Percentiles rank a stretch among this genome's conserved stretches.
phyloP scores from a whole-genome alignment of 2,888 invertebrate genomes.

The Netelia virgata region DNA sequence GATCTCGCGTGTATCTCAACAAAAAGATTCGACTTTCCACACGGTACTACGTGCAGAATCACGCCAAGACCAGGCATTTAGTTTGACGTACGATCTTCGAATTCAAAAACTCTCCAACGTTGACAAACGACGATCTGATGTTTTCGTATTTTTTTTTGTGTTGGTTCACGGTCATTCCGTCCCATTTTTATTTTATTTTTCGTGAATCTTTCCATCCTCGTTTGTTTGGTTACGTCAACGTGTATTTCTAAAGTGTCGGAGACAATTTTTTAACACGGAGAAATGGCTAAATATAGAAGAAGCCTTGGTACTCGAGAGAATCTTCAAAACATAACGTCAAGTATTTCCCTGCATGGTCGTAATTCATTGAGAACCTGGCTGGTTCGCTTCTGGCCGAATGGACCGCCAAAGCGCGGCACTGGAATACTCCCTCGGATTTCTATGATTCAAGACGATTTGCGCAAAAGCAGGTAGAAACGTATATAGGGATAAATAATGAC shows the following conservation, averaged over 20 bases:
- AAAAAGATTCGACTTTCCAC: conserved; percentile 58
- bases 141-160: conserved; percentile 17
- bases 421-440: conserved; percentile 56
- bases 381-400: conserved; percentile 32
- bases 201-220: conserved; percentile 41
- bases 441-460: conserved; percentile 59
- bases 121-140: conserved; percentile 39
- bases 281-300: conserved; percentile 50
- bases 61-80: conserved; percentile 52
- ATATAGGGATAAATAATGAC: conserved; percentile 46
- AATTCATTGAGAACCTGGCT: conserved; percentile 61
- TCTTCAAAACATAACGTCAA: conserved; percentile 44
- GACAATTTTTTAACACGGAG: conserved; percentile 48
- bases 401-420: conserved; percentile 28
- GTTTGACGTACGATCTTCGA: conserved; percentile 49
- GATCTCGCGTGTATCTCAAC: conserved; percentile 70
- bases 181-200: conserved; percentile 32
- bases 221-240: conserved; percentile 35
- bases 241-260: conserved; percentile 53
- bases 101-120: conserved; percentile 22
- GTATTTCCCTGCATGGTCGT: conserved; percentile 49
- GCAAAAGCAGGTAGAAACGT: conserved; percentile 49
- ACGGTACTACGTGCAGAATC: neutral
- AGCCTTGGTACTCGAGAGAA: conserved; percentile 37
- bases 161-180: conserved; percentile 42